Conservation (phyloP, 2,113 vertebrate species). For the Microcebus murinus region DNA sequence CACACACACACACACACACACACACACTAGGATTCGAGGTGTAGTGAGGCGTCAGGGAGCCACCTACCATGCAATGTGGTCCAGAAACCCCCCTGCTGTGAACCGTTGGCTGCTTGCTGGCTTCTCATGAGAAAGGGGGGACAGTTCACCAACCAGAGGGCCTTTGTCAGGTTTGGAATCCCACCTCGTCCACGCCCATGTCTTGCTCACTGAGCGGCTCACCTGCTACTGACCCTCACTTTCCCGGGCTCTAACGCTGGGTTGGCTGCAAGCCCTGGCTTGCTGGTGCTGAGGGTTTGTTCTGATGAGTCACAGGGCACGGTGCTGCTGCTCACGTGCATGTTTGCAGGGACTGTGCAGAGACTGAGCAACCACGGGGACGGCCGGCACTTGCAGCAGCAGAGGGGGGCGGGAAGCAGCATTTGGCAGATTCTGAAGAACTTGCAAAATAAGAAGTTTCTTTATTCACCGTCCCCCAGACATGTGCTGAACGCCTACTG, state of each 20-base stretch:
- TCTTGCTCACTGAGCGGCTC: fast-evolving
- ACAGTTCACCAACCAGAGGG: too few relatives aligned
- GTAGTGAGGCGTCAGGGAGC: neutral
- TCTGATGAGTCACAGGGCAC: neutral
- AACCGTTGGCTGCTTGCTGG: too few relatives aligned
- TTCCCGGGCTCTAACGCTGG: neutral
- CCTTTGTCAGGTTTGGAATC: neutral
- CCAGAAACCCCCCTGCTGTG: too few relatives aligned
- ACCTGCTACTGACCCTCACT: fast-evolving
- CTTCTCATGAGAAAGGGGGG: neutral
- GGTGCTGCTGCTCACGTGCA: too few relatives aligned
- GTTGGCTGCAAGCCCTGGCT: fast-evolving
- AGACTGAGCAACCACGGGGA: neutral
- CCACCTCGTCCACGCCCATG: fast-evolving
- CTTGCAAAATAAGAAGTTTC: neutral
- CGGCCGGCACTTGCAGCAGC: too few relatives aligned
- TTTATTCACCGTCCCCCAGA: neutral
- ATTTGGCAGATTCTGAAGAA: fast-evolving
- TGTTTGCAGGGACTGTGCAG: neutral
- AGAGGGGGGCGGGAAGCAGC: too few relatives aligned
- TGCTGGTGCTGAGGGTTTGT: neutral
- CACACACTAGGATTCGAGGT: fast-evolving
- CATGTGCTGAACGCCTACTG: neutral
- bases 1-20: fast-evolving
- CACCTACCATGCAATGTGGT: neutral